A percentile compares a stretch with the other conserved stretches of the same genome.
phyloP scores from a whole-genome alignment of 2,888 invertebrate species.

The Autographa pulchrina region DNA sequence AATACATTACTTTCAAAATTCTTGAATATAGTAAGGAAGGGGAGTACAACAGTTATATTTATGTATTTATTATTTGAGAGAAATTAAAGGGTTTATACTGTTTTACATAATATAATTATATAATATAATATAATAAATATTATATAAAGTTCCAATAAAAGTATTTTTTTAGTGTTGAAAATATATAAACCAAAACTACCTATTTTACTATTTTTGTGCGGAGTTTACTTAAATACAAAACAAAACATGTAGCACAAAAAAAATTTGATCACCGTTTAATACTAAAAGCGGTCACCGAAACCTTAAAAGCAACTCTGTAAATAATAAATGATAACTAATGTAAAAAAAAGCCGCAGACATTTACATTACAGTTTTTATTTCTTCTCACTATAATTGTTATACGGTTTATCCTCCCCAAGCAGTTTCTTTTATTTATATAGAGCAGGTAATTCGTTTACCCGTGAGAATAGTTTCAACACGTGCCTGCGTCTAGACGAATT shows the following conservation, averaged over 20 bases:
- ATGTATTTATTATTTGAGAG: too few relatives aligned
- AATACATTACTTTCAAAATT: too few relatives aligned
- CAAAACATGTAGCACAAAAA: background rate
- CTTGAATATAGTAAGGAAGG: too few relatives aligned
- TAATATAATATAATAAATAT: too few relatives aligned
- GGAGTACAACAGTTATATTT: too few relatives aligned
- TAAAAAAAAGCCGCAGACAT: conserved; percentile 34
- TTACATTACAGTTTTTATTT: conserved; percentile 60
- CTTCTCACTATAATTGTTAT: conserved; percentile 77
- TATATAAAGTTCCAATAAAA: too few relatives aligned
- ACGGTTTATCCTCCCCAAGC: conserved; percentile 73
- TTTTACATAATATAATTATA: too few relatives aligned
- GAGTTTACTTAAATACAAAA: background rate
- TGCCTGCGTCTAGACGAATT: conserved; percentile 84
- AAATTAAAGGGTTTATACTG: too few relatives aligned
- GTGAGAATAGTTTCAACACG: conserved; percentile 87
- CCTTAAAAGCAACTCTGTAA: conserved; percentile 34
- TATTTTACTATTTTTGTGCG: background rate
- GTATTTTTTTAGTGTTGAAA: too few relatives aligned
- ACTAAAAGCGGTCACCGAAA: conserved; percentile 26
- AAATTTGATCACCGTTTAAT: conserved; percentile 26
- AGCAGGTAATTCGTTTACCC: conserved; percentile 85
- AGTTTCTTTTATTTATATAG: conserved; percentile 82
- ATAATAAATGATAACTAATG: conserved; percentile 56
- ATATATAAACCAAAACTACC: too few relatives aligned